Evolutionary conservation across 23 tunicate species (phyloP), one percentile per base, ranked within the genome.

Genomic region (Ciona savignyi): DNA sequence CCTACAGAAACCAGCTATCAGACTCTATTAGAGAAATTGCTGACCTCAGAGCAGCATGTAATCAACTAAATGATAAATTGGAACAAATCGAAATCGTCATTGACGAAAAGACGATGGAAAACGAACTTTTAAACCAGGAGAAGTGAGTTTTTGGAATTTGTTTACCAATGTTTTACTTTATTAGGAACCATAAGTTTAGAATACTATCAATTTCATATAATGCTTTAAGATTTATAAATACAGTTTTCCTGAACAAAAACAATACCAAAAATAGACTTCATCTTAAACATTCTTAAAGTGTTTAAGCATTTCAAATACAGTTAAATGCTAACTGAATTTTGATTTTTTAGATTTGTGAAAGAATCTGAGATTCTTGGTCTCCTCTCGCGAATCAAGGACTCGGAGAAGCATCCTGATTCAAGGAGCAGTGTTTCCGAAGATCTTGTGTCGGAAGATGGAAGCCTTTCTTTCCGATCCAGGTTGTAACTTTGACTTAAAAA

Each of bases 311-410:
- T 15, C 61, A 49, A 49, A 49, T 49, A 11, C 20, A 49, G 20
- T 49, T 49, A 49, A 11, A 11, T 49, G 20, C 61, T 11, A 30
- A 2, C 24, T 70, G 3, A 29, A 60, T 78, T 21, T 77, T 66
- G 25, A 22, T 77, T 2, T 76, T 48, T 51, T 51, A 89, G 96
- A 64, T 62, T 77, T 63, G 33, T 65, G 42, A 74, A 78, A 33
- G 96, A 89, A 33, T 32, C 71, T 25, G 89, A 89, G 51, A 61
- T 89, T 11, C 70, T 81, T n/a, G 89, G 89, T 6, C 51, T 83
- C 1, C 51, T 83, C 71, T 62, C 82, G 1, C 65, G 73, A n/a
- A 60, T 83, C 4, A 27, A 49, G 34, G 87, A 75, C 71, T 31
- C 26, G 15, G 67, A 63, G 28, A 23, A n/a, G 24, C 15, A 4